Base-by-base conservation (phyloP, 2,888 invertebrate genomes). In the Limulus polyphemus region DNA sequence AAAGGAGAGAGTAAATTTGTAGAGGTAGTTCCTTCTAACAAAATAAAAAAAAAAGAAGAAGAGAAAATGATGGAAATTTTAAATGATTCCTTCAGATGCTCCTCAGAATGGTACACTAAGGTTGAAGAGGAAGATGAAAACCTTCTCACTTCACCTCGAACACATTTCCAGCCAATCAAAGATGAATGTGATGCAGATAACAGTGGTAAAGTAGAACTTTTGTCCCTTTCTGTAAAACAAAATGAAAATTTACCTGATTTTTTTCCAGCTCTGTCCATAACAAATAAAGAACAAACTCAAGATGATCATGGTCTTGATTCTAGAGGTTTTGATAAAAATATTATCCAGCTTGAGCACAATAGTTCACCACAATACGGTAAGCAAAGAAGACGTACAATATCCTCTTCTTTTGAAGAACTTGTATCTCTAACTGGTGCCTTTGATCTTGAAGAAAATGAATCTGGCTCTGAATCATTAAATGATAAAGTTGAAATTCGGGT, bases 121-220 rank as follows among this genome's bases (percentile, higher is more conserved):
- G 56, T 54, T 11, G 61, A 56, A 51, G 64, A 69, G 52, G 77
- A 78, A 71, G 81, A 81, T 69, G 88, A 88, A 73, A 87, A 89
- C 76, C 77, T 88, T 69, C 79, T 88, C 65, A 86, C 85, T 16
- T 86, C 90, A 10, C 81, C 84, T 67, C 83, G 84, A 68, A 90
- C 89, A 63, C 90, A 91, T 78, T 90, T 91, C 79, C 83, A 84
- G 69, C 90, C 90, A 14, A 90, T 90, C 70, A 82, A 83, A 70
- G 82, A 82, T 71, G 69, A 70, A 47, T 57, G 47, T 14, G 9
- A 55, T 55, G 32, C 47, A 10, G 13, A 46, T 17, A 55, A 32
- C 11, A 55, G 3, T 55, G 55, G 17, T 17, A n/a, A 55, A 46
- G n/a, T 5, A 32, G 32, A 32, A 32, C 32, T 32, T 32, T 32